Evolutionary conservation across 1,140 invertebrate genomes (phyloP).

Genomic region (Zaprionus nigranus): DNA sequence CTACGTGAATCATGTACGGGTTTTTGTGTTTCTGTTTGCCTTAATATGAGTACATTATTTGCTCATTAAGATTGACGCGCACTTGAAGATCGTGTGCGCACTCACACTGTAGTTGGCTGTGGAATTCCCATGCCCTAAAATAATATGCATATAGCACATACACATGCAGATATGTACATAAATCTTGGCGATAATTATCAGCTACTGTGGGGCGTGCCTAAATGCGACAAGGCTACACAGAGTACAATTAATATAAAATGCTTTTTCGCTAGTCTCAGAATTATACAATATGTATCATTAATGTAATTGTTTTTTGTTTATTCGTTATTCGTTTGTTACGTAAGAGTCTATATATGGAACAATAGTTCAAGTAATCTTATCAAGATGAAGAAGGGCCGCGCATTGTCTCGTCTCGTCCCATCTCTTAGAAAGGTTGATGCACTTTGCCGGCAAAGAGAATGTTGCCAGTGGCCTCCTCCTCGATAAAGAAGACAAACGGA

Average conservation of each 20-base stretch:
- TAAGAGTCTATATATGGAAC: neutral
- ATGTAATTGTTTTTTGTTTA: neutral
- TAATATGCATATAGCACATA: constrained; percentile 2
- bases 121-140: constrained; percentile 41
- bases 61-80: constrained; percentile 17
- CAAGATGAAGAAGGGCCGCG: constrained; percentile 29
- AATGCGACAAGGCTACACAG: constrained; percentile 5
- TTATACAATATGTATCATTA: neutral
- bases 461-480: constrained; percentile 89
- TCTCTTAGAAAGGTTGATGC: constrained; percentile 52
- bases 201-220: neutral
- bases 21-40: constrained; percentile 1
- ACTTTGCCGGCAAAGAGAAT: constrained; percentile 90
- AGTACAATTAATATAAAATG: neutral
- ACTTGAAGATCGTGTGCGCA: constrained; percentile 21
- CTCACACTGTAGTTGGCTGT: constrained; percentile 3
- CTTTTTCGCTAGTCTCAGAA: neutral
- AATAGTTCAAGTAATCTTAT: constrained; percentile 40
- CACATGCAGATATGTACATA: neutral
- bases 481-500: constrained; percentile 92
- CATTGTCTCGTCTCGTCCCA: neutral
- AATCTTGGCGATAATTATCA: neutral
- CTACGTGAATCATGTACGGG: constrained; percentile 31
- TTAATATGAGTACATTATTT: constrained; percentile 7
- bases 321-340: neutral